These are phyloP conservation scores for Chamaea fasciata DNA, from an alignment of 2,113 vertebrate species.

Conservation along the genomic window DNA sequence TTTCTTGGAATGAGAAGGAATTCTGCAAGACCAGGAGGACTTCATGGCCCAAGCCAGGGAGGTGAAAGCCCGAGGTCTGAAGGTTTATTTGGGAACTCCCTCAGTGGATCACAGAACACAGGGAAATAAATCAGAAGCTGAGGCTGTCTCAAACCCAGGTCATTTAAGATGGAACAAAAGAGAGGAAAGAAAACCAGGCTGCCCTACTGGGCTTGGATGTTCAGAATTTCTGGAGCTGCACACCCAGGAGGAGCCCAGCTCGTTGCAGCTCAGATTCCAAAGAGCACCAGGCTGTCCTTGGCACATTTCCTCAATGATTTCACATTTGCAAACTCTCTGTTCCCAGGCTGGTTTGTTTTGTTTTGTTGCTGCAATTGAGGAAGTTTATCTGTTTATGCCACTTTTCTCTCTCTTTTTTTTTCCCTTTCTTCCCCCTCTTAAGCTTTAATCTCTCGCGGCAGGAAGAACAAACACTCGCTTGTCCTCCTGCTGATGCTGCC, in stretches of 20 bases:
- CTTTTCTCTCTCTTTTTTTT: not conserved
- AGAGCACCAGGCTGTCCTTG: not conserved
- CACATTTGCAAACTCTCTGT: not conserved
- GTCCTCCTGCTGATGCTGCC: not conserved
- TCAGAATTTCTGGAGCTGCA: not conserved
- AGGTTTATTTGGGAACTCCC: not conserved
- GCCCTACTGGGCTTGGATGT: rapidly evolving
- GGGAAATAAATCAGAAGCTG: not conserved
- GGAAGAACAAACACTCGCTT: not conserved
- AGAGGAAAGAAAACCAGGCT: not conserved
- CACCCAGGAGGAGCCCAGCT: not conserved
- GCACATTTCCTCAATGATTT: not conserved
- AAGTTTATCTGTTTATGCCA: not conserved
- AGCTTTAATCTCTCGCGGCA: not conserved
- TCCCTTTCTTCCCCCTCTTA: rapidly evolving
- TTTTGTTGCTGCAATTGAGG: not conserved
- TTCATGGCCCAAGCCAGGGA: not conserved
- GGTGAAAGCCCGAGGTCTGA: not conserved
- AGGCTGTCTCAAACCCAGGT: not conserved
- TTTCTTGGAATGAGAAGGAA: not conserved
- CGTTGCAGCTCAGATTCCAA: rapidly evolving
- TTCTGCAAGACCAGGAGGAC: not conserved
- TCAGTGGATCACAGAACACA: not conserved
- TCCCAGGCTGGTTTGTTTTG: not conserved
- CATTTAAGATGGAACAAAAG: not conserved